These are phyloP conservation scores for Thymallus thymallus DNA, from an alignment of 2,113 vertebrate genomes.

Conservation along the genomic window DNA sequence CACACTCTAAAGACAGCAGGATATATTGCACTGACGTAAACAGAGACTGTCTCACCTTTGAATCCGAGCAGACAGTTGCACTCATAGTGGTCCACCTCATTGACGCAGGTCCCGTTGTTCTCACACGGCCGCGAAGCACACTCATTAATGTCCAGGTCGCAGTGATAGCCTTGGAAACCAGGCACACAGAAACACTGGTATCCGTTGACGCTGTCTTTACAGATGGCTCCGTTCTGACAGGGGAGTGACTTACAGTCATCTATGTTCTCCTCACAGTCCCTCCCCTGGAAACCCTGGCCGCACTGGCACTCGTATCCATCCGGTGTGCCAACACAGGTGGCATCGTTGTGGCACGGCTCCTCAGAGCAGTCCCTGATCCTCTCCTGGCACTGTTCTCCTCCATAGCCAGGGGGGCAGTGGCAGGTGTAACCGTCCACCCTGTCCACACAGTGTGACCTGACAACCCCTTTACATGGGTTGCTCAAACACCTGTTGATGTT, in stretches of 20 bases:
- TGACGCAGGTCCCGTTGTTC: constrained; percentile 86
- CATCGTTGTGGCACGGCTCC: constrained; percentile 79
- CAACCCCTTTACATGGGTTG: constrained; percentile 69
- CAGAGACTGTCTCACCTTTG: constrained; percentile 74
- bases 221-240: constrained; percentile 92
- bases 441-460: constrained; percentile 65
- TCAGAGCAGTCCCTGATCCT: constrained; percentile 64
- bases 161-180: constrained; percentile 90
- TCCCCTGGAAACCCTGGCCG: constrained; percentile 72
- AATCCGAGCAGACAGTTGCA: constrained; percentile 84
- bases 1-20: background rate
- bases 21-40: too few relatives aligned
- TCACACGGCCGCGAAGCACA: constrained; percentile 89
- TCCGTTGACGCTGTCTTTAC: constrained; percentile 68
- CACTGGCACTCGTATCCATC: constrained; percentile 73
- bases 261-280: constrained; percentile 71
- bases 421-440: constrained; percentile 66
- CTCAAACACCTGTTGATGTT: constrained; percentile 67
- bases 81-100: constrained; percentile 83
- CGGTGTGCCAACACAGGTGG: constrained; percentile 65
- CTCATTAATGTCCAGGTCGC: constrained; percentile 95
- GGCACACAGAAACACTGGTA: constrained; percentile 96
- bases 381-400: constrained; percentile 64
- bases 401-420: constrained; percentile 69
- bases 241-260: constrained; percentile 81